Evolutionary conservation across 2,113 vertebrate genomes (phyloP).

Genomic region (Boleophthalmus pectinirostris): DNA sequence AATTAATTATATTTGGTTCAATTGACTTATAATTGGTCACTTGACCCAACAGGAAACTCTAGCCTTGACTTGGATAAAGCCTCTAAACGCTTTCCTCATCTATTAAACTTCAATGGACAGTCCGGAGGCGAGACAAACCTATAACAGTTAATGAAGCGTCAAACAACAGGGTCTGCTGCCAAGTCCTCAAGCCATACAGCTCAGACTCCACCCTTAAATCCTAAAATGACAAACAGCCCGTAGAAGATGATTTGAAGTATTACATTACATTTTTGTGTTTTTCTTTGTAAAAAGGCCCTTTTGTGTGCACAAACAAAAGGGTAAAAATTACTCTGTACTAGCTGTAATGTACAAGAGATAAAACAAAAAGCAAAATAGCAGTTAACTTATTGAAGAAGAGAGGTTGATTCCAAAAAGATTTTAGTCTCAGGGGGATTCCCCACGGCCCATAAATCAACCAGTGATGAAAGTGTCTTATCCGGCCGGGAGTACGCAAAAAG

Average conservation of each 20-base stretch:
- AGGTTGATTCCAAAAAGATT: conserved; percentile 72
- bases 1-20: not conserved
- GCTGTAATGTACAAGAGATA: conserved; percentile 39
- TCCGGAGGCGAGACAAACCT: conserved; percentile 30
- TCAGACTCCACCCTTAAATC: conserved; percentile 32
- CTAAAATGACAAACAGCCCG: conserved; percentile 24
- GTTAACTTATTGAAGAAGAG: conserved; percentile 63
- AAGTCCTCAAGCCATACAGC: conserved; percentile 40
- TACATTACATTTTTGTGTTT: not conserved
- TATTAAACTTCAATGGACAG: conserved; percentile 48
- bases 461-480: conserved; percentile 81
- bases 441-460: conserved; percentile 74
- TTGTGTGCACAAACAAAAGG: conserved; percentile 31
- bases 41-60: not conserved
- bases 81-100: not conserved
- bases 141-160: conserved; percentile 64
- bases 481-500: conserved; percentile 69
- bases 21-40: not conserved
- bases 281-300: not conserved
- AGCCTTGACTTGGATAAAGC: not conserved
- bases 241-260: conserved; percentile 7
- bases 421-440: conserved; percentile 70
- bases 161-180: conserved; percentile 60
- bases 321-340: conserved; percentile 22
- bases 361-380: conserved; percentile 61